Conservation (phyloP, 1,140 invertebrate species). For the Bombus haemorrhoidalis region DNA sequence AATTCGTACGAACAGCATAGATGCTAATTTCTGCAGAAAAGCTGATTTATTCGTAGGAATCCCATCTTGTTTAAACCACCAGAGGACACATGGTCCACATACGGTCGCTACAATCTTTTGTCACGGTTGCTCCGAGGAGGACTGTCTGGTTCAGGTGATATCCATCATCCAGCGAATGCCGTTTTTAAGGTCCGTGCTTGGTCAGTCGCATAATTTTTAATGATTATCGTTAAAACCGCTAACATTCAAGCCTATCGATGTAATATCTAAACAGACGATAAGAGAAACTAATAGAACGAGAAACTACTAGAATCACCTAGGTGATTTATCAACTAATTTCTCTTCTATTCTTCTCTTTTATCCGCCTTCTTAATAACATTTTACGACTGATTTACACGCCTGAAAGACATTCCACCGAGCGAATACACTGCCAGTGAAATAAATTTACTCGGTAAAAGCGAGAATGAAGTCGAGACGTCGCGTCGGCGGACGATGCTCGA, state of each 20-base stretch:
- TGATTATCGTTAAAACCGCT: neutral
- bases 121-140: slow-evolving; percentile 74
- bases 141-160: slow-evolving; percentile 74
- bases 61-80: slow-evolving; percentile 58
- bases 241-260: neutral
- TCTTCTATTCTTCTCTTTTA: neutral
- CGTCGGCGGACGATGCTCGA: slow-evolving; percentile 2
- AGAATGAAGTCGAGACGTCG: slow-evolving; percentile 6
- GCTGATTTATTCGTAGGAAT: slow-evolving; percentile 60
- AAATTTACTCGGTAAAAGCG: neutral
- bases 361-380: neutral
- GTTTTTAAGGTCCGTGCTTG: slow-evolving; percentile 73
- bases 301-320: too few species aligned
- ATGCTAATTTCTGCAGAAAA: neutral
- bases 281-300: too few species aligned
- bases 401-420: neutral
- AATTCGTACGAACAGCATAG: neutral
- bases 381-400: slow-evolving; percentile 11
- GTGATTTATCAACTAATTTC: neutral
- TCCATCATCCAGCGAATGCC: slow-evolving; percentile 73
- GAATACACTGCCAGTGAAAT: neutral
- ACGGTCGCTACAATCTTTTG: slow-evolving; percentile 73
- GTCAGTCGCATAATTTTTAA: neutral
- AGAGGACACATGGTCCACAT: slow-evolving; percentile 65
- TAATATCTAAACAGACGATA: neutral